A percentile compares a stretch with the other conserved stretches of the same genome.
phyloP scores from a whole-genome alignment of 2,113 vertebrate species.

The Gymnorhina tibicen region DNA sequence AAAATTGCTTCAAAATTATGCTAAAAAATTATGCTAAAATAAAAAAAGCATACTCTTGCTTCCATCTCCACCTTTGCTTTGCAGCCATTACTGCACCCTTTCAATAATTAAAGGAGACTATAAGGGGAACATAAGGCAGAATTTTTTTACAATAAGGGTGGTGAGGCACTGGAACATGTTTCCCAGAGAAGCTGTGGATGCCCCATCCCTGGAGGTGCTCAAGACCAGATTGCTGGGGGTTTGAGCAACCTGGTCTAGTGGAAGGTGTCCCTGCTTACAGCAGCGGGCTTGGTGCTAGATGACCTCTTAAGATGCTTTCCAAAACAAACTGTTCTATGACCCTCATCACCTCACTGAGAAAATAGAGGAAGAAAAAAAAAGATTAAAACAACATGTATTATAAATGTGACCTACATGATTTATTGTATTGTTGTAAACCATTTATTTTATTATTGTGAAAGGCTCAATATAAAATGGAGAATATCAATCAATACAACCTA shows the following conservation, averaged over 20 bases:
- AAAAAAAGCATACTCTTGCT: neutral
- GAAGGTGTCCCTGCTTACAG: neutral
- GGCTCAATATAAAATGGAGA: neutral
- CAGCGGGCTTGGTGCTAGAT: too few relatives aligned
- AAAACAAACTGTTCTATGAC: neutral
- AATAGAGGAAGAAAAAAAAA: neutral
- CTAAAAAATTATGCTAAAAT: neutral
- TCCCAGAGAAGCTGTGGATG: neutral
- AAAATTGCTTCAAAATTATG: neutral
- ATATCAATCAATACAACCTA: neutral
- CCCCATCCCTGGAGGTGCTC: neutral
- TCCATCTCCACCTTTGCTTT: neutral
- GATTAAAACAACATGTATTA: fast-evolving
- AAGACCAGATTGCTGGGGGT: neutral
- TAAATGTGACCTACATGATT: neutral
- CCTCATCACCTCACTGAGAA: neutral
- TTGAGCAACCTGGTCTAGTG: neutral
- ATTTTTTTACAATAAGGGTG: neutral
- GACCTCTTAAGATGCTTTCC: neutral
- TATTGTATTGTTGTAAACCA: neutral
- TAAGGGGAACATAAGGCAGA: neutral
- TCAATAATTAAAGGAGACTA: neutral
- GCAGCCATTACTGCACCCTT: neutral
- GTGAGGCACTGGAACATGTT: neutral
- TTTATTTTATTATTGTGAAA: neutral